A percentile compares a stretch with the other conserved stretches of the same genome.
Evolutionary conservation across 2,113 vertebrate genomes (phyloP).

Genomic region (Oryzias melastigma): DNA sequence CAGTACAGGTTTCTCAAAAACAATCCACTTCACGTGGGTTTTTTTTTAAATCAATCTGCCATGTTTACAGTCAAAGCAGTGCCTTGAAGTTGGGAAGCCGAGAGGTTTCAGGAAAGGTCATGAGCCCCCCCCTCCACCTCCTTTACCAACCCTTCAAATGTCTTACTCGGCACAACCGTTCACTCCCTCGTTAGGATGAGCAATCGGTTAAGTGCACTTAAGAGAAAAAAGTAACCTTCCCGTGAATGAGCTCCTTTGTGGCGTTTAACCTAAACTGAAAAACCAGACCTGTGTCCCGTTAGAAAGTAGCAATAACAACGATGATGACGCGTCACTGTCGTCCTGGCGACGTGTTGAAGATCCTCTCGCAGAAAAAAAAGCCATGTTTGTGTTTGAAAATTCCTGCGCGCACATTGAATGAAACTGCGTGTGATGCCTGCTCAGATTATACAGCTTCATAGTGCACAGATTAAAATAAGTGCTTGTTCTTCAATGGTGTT

Average conservation of each 20-base stretch:
- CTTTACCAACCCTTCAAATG: not conserved
- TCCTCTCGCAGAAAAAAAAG: slow-evolving; percentile 48
- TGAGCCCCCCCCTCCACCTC: slow-evolving; percentile 5
- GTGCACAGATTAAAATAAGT: slow-evolving; percentile 18
- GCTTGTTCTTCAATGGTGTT: slow-evolving; percentile 50
- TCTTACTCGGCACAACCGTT: slow-evolving; percentile 30
- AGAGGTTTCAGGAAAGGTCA: slow-evolving; percentile 34
- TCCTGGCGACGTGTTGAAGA: slow-evolving; percentile 17
- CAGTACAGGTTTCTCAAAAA: slow-evolving; percentile 35
- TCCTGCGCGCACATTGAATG: slow-evolving; percentile 26
- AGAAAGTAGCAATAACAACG: slow-evolving; percentile 50
- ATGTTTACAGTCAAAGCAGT: slow-evolving; percentile 80
- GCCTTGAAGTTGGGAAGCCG: slow-evolving; percentile 74
- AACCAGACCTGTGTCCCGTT: slow-evolving; percentile 1
- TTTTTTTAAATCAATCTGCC: slow-evolving; percentile 60
- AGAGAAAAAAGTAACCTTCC: slow-evolving; percentile 44
- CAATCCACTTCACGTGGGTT: slow-evolving; percentile 39
- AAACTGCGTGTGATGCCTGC: slow-evolving; percentile 29
- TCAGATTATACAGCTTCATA: slow-evolving; percentile 32
- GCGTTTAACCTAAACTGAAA: slow-evolving; percentile 19
- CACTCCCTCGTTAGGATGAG: slow-evolving; percentile 29
- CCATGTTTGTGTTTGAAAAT: slow-evolving; percentile 58
- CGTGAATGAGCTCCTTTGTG: slow-evolving; percentile 30
- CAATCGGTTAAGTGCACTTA: slow-evolving; percentile 75
- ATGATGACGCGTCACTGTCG: slow-evolving; percentile 10